Evolutionary conservation across 2,113 vertebrate genomes (phyloP), one percentile per base, ranked within the genome.

Genomic region (Semicossyphus pulcher): DNA sequence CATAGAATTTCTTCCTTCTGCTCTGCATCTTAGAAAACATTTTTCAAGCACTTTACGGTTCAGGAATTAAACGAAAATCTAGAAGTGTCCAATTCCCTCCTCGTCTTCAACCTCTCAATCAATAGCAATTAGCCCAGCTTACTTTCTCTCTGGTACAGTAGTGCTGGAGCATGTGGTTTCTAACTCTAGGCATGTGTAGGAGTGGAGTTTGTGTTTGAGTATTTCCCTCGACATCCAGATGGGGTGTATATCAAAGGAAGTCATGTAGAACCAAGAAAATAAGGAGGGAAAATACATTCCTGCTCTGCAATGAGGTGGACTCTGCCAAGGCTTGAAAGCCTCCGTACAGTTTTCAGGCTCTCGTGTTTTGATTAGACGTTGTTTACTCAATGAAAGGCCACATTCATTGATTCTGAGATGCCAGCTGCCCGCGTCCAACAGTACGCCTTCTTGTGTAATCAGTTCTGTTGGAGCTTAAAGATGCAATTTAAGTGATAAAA

Each of bases 251-350:
- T 92, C 86, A 90, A 81, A 79, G 66, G 67, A 89, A 86, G 73
- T 86, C 87, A 86, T 81, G 91, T 78, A 75, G 91, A 90, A 92
- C 90, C 86, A 81, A 83, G 82, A 90, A 94, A 92, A 92, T 77
- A 88, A 47, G 78, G 74, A 87, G 86, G 51, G 72, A 73, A 74
- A 85, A 85, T 47, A 14, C 81, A 91, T 92, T 90, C 87, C 88
- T 85, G 28, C 0, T 76, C 71, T 88, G 87, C 76, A 91, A 77
- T 82, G 84, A 90, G 78, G 80, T 89, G 80, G 77, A 67, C 77
- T 83, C 69, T 28, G 34, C 63, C 80, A 36, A 79, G 76, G 49
- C 67, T 62, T 74, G 49, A 77, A 76, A 89, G 66, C 31, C 60
- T 69, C 60, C 28, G 14, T 31, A 26, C 67, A 62, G 28, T 72